Percentiles rank a stretch among this genome's conserved stretches.
These are phyloP conservation scores for Chrysotoxum bicinctum DNA, from an alignment of 2,888 invertebrate genomes.

Conservation along the genomic window DNA sequence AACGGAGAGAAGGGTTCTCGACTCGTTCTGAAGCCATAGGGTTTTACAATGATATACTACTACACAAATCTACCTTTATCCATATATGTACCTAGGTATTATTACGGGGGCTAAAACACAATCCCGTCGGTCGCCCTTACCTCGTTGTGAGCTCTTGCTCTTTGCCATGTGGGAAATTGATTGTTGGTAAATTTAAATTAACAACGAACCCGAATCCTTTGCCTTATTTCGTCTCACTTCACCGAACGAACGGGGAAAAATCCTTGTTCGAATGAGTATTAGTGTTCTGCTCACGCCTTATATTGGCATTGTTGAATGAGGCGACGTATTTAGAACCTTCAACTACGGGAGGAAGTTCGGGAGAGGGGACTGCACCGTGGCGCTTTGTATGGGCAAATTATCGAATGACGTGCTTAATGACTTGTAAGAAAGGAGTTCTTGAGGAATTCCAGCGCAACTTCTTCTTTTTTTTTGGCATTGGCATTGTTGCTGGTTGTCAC, in stretches of 20 bases:
- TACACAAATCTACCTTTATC: conserved; percentile 5
- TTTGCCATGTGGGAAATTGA: conserved; percentile 69
- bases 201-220: conserved; percentile 57
- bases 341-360: conserved; percentile 1
- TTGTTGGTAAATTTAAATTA: conserved; percentile 73
- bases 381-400: conserved; percentile 73
- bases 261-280: conserved; percentile 44
- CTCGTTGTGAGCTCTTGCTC: conserved; percentile 16
- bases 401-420: conserved; percentile 73
- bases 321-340: conserved; percentile 68
- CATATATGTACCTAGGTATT: background rate
- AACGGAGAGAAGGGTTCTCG: conserved; percentile 49
- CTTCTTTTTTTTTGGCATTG: conserved; percentile 32
- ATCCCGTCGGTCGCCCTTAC: background rate
- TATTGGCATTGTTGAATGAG: conserved; percentile 71
- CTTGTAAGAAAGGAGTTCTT: conserved; percentile 70
- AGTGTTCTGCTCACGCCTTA: conserved; percentile 63
- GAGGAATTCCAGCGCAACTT: conserved; percentile 62
- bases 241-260: background rate
- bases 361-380: conserved; percentile 35
- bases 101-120: conserved; percentile 10
- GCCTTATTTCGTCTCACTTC: background rate
- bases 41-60: conserved; percentile 4
- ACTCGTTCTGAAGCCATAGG: conserved; percentile 30
- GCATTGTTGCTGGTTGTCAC: conserved; percentile 69